Evolutionary conservation across 2,113 vertebrate genomes (phyloP).

Genomic region (Petrocephalus zakoni): DNA sequence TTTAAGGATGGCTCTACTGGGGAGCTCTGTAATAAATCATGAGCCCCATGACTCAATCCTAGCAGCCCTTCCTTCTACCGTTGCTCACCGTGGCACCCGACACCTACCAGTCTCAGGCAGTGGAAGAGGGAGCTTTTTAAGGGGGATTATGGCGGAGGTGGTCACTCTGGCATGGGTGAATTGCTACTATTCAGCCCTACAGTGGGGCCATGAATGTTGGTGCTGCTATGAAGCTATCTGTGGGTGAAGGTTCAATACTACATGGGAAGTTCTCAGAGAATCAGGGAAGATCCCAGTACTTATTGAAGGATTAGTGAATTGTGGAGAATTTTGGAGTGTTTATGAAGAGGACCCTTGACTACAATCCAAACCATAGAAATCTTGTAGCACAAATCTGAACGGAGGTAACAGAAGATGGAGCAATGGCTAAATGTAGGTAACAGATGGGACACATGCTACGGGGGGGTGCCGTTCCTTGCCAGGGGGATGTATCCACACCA

Average conservation of each 20-base stretch:
- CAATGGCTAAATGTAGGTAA: background rate
- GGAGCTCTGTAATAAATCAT: constrained; percentile 84
- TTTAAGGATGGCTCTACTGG: constrained; percentile 78
- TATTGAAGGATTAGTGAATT: background rate
- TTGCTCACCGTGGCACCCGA: constrained; percentile 71
- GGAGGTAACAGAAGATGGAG: background rate
- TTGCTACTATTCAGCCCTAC: background rate
- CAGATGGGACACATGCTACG: background rate
- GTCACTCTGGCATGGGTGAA: background rate
- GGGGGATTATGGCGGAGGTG: background rate
- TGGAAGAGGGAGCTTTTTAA: constrained; percentile 30
- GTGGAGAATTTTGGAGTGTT: background rate
- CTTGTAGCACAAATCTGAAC: background rate
- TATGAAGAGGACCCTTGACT: background rate
- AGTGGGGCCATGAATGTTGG: background rate
- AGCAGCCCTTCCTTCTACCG: constrained; percentile 71
- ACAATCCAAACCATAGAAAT: background rate
- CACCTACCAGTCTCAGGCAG: constrained; percentile 60
- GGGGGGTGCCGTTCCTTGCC: background rate
- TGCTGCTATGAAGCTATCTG: background rate
- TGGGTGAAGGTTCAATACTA: background rate
- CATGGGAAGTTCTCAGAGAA: background rate
- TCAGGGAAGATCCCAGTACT: background rate
- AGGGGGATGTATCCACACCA: background rate
- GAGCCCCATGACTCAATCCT: constrained; percentile 84